Evolutionary conservation across 2,888 invertebrate genomes (phyloP).

Genomic region (Laothoe populi): DNA sequence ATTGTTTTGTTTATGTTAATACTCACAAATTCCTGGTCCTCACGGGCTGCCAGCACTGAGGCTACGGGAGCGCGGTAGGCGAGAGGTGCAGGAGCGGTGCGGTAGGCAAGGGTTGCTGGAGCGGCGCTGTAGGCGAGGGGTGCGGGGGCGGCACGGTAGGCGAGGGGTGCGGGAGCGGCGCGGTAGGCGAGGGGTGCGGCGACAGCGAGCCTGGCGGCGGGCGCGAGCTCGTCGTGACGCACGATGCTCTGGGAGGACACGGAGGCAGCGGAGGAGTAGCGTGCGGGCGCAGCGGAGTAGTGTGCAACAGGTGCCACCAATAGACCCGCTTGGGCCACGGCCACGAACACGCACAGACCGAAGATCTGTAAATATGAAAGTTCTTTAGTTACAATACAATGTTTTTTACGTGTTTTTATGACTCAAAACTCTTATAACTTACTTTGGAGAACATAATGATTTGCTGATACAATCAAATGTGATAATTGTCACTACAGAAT

Average conservation of each 20-base stretch:
- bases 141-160: constrained; percentile 48
- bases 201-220: constrained; percentile 35
- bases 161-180: constrained; percentile 39
- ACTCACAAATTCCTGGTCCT: constrained; percentile 37
- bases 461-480: no score
- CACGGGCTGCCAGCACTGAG: constrained; percentile 36
- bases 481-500: no score
- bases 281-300: constrained; percentile 52
- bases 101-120: constrained; percentile 34
- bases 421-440: neutral
- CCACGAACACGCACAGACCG: constrained; percentile 65
- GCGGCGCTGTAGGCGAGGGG: constrained; percentile 41
- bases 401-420: neutral
- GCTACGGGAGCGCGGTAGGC: constrained; percentile 41
- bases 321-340: constrained; percentile 49
- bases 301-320: constrained; percentile 50
- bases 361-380: constrained; percentile 33
- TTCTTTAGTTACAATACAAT: neutral
- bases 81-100: constrained; percentile 39
- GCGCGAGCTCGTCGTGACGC: constrained; percentile 49
- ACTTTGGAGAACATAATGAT: no score
- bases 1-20: neutral
- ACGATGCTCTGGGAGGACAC: constrained; percentile 65
- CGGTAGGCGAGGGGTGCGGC: constrained; percentile 33
- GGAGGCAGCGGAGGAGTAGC: constrained; percentile 50